Evolutionary conservation across 2,888 invertebrate species (phyloP).

Genomic region (Agonopterix subpropinquella): DNA sequence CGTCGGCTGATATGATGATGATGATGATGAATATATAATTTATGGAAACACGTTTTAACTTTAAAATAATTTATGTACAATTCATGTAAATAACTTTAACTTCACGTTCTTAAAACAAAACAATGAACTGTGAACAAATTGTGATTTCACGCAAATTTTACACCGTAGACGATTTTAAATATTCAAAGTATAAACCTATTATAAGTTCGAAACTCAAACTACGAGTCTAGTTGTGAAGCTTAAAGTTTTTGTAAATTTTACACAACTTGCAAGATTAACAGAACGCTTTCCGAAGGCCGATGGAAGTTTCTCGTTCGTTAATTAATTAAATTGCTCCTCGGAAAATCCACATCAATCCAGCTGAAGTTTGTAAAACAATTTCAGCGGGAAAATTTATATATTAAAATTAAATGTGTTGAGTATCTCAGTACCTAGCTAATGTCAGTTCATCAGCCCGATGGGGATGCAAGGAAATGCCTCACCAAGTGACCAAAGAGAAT

Average conservation of each 20-base stretch:
- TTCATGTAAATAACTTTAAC: neutral
- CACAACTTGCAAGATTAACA: slow-evolving; percentile 49
- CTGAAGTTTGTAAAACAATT: slow-evolving; percentile 16
- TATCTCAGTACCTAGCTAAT: no score
- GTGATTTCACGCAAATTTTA: slow-evolving; percentile 19
- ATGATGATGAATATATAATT: no score
- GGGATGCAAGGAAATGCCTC: no score
- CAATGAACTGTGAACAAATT: slow-evolving; percentile 14
- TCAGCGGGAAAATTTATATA: slow-evolving; percentile 5
- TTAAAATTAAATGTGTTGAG: no score
- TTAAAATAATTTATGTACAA: slow-evolving; percentile 1
- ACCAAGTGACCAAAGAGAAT: no score
- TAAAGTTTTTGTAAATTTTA: slow-evolving; percentile 68
- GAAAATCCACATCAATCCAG: slow-evolving; percentile 17
- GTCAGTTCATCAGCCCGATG: no score
- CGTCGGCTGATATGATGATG: no score
- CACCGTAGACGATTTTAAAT: slow-evolving; percentile 33
- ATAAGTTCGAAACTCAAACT: slow-evolving; percentile 51
- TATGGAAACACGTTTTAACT: neutral
- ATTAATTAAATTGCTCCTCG: slow-evolving; percentile 50
- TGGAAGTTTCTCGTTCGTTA: slow-evolving; percentile 40
- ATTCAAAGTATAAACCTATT: slow-evolving; percentile 58
- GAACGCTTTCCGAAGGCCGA: slow-evolving; percentile 33
- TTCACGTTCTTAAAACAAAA: neutral
- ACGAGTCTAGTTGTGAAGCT: slow-evolving; percentile 30